phyloP scores from a whole-genome alignment of 2,888 invertebrate species.

The Orthonevra nobilis region DNA sequence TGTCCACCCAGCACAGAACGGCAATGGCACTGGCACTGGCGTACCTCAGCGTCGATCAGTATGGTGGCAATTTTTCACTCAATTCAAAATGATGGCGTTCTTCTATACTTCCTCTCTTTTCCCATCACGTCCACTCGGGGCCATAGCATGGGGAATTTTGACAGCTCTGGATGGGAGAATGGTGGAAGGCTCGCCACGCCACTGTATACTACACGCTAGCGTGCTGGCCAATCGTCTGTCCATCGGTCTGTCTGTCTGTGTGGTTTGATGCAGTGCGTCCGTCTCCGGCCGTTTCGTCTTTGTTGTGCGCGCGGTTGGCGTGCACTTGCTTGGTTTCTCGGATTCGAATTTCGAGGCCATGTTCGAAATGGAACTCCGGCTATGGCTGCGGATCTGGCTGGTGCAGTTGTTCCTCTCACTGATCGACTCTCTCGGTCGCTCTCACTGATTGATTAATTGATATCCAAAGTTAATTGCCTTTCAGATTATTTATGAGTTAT shows the following conservation, averaged over 20 bases:
- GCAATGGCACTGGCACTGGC: constrained; percentile 36
- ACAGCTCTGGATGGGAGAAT: constrained; percentile 55
- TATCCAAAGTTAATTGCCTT: constrained; percentile 77
- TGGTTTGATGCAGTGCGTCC: constrained; percentile 37
- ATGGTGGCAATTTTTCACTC: constrained; percentile 70
- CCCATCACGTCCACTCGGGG: neutral
- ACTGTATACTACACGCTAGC: constrained; percentile 47
- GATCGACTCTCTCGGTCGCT: constrained; percentile 69
- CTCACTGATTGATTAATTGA: constrained; percentile 77
- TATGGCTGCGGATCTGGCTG: constrained; percentile 7
- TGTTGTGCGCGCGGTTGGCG: constrained; percentile 37
- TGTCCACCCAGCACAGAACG: constrained; percentile 42
- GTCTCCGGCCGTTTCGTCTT: constrained; percentile 30
- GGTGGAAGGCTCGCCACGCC: constrained; percentile 60
- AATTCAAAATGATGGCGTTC: constrained; percentile 68
- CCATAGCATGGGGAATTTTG: constrained; percentile 11
- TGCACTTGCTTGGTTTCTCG: constrained; percentile 52
- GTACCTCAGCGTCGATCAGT: constrained; percentile 66
- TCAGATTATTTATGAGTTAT: constrained; percentile 75
- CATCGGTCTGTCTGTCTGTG: constrained; percentile 60
- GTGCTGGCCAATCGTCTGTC: constrained; percentile 62
- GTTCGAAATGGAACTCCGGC: constrained; percentile 51
- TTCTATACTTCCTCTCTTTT: constrained; percentile 32
- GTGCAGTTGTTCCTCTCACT: constrained; percentile 46
- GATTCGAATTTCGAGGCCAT: constrained; percentile 66